Evolutionary conservation across 2,113 vertebrate species (phyloP).

Genomic region (Hyperopisus bebe): DNA sequence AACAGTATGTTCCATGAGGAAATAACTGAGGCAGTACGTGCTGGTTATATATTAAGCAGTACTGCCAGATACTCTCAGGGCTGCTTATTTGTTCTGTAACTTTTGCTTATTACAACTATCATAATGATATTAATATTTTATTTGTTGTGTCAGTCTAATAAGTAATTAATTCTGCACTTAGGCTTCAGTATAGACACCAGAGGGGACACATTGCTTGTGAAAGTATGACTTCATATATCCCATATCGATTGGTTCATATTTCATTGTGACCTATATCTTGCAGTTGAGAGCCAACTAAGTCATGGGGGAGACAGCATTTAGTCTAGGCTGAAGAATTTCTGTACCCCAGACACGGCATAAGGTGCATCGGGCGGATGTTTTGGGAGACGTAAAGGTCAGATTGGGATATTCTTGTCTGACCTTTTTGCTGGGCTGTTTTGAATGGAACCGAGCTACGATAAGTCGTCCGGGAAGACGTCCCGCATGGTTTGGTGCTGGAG

Average conservation of each 20-base stretch:
- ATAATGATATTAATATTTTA: neutral
- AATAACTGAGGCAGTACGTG: neutral
- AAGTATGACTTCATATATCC: neutral
- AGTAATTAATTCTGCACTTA: neutral
- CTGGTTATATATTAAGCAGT: neutral
- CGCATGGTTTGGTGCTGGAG: neutral
- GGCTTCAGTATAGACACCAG: neutral
- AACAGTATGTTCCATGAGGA: neutral
- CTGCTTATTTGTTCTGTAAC: neutral
- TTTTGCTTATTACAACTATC: neutral
- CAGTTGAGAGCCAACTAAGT: neutral
- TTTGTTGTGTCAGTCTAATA: neutral
- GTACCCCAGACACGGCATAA: neutral
- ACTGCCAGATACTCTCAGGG: neutral
- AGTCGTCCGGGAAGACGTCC: neutral
- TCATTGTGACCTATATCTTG: neutral
- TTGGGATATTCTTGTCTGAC: constrained; percentile 15
- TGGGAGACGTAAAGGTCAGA: constrained; percentile 17
- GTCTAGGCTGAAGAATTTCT: neutral
- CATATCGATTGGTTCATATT: neutral
- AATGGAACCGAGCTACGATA: neutral
- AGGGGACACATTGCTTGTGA: neutral
- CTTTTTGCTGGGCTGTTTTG: neutral
- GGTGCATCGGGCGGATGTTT: neutral
- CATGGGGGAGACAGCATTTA: neutral